phyloP scores from a whole-genome alignment of 1,140 invertebrate species.

The Drosophila rhopaloa region DNA sequence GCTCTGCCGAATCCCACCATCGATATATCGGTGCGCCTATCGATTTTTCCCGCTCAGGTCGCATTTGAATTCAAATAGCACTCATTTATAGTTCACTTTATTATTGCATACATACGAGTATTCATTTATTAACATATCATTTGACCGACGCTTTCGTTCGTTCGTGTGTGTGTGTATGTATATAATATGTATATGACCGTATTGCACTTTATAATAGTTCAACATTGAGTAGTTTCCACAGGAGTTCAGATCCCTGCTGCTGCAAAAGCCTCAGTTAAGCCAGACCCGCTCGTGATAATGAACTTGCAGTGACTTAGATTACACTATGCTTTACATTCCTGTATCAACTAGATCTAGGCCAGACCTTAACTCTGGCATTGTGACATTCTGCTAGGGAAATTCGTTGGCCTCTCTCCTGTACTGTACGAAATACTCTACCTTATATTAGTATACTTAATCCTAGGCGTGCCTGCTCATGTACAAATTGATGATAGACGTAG shows the following conservation, averaged over 20 bases:
- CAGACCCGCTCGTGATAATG: slow-evolving; percentile 17
- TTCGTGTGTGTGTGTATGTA: slow-evolving; percentile 20
- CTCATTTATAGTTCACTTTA: slow-evolving; percentile 51
- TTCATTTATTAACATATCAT: slow-evolving; percentile 53
- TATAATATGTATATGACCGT: slow-evolving; percentile 53
- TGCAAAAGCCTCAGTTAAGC: slow-evolving; percentile 12
- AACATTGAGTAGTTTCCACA: slow-evolving; percentile 39
- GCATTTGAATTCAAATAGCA: not conserved
- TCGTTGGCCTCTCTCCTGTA: slow-evolving; percentile 59
- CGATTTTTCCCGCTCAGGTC: not conserved
- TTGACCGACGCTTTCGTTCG: slow-evolving; percentile 29
- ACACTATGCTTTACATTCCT: slow-evolving; percentile 50
- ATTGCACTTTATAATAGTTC: slow-evolving; percentile 49
- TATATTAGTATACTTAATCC: slow-evolving; percentile 53
- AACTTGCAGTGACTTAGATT: slow-evolving; percentile 43
- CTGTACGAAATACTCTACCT: slow-evolving; percentile 22
- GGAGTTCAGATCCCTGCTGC: slow-evolving; percentile 5
- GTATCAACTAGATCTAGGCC: slow-evolving; percentile 39
- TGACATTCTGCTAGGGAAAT: slow-evolving; percentile 61
- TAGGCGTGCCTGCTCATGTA: slow-evolving; percentile 73
- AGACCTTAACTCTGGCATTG: slow-evolving; percentile 11
- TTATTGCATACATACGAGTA: slow-evolving; percentile 50
- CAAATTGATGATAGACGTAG: slow-evolving; percentile 72
- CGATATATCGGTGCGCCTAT: not conserved
- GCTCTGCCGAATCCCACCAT: not conserved